phyloP scores from a whole-genome alignment of 2,888 invertebrate species.

The Sepioteuthis lessoniana region DNA sequence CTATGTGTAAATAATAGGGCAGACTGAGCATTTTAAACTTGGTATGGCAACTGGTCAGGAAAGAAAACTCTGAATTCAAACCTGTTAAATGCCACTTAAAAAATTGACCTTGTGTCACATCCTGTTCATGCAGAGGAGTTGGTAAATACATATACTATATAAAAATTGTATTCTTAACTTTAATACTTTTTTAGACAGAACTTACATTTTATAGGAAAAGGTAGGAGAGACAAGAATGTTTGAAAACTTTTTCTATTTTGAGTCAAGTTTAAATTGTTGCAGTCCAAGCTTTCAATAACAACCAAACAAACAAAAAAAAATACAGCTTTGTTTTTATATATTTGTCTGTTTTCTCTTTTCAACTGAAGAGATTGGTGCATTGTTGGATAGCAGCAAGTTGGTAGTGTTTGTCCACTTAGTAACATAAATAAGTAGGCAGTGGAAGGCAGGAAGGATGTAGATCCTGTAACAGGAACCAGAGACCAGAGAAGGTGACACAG shows the following conservation, averaged over 20 bases:
- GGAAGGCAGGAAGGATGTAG: constrained; percentile 33
- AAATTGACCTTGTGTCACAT: too few relatives aligned
- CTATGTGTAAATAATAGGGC: too few relatives aligned
- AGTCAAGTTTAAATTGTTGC: not conserved
- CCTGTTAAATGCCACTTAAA: too few relatives aligned
- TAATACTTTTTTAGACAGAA: not conserved
- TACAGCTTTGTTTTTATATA: not conserved
- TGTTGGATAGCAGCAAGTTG: not conserved
- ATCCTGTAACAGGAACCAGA: constrained; percentile 33
- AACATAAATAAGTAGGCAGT: not conserved
- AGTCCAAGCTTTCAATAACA: not conserved
- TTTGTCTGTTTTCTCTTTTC: not conserved
- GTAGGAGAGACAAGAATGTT: not conserved
- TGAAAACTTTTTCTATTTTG: not conserved
- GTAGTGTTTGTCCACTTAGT: constrained; percentile 33
- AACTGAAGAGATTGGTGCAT: not conserved
- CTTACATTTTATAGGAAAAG: not conserved
- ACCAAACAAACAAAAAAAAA: not conserved
- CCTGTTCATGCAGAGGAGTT: too few relatives aligned
- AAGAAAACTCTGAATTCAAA: too few relatives aligned
- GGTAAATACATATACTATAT: too few relatives aligned
- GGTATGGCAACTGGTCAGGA: too few relatives aligned
- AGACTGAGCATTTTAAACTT: too few relatives aligned
- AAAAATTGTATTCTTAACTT: too few relatives aligned
- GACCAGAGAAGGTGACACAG: not conserved